Percentiles rank a stretch among this genome's conserved stretches.
Evolutionary conservation across 1,140 invertebrate species (phyloP).

Genomic region (Drosophila leontia): DNA sequence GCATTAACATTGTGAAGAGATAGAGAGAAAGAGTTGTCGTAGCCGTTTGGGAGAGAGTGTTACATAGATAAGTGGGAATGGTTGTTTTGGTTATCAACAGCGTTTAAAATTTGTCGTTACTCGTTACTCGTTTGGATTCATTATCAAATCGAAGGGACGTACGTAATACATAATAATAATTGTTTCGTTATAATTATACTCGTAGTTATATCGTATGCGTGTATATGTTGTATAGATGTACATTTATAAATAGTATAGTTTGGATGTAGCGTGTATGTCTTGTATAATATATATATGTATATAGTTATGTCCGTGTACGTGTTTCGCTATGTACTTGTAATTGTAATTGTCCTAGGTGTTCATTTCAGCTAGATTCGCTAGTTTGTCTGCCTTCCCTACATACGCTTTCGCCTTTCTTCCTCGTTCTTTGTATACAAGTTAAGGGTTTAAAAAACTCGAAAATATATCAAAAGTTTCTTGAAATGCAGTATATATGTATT

Average conservation of each 20-base stretch:
- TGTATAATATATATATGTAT: slow-evolving; percentile 54
- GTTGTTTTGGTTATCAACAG: slow-evolving; percentile 66
- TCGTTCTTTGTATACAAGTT: slow-evolving; percentile 69
- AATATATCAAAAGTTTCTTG: slow-evolving; percentile 78
- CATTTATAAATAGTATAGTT: slow-evolving; percentile 67
- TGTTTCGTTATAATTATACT: slow-evolving; percentile 60
- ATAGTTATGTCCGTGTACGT: slow-evolving; percentile 48
- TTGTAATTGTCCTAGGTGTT: slow-evolving; percentile 76
- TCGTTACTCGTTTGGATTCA: slow-evolving; percentile 53
- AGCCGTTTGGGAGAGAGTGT: slow-evolving; percentile 61
- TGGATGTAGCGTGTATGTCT: slow-evolving; percentile 57
- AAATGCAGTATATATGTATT: slow-evolving; percentile 77
- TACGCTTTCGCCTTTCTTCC: slow-evolving; percentile 27
- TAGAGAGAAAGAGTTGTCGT: slow-evolving; percentile 62
- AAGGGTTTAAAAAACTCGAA: slow-evolving; percentile 73
- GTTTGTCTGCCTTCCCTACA: slow-evolving; percentile 51
- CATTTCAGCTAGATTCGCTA: slow-evolving; percentile 74
- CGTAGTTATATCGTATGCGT: slow-evolving; percentile 55
- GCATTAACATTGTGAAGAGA: slow-evolving; percentile 81
- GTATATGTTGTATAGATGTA: slow-evolving; percentile 62
- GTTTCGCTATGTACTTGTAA: slow-evolving; percentile 50
- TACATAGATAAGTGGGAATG: slow-evolving; percentile 71
- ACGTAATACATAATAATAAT: slow-evolving; percentile 67
- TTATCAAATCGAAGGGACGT: slow-evolving; percentile 72
- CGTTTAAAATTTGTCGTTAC: slow-evolving; percentile 52